Percentiles rank a stretch among this genome's conserved stretches.
These are phyloP conservation scores for Falco cherrug DNA, from an alignment of 2,797 vertebrate species.

Conservation along the genomic window DNA sequence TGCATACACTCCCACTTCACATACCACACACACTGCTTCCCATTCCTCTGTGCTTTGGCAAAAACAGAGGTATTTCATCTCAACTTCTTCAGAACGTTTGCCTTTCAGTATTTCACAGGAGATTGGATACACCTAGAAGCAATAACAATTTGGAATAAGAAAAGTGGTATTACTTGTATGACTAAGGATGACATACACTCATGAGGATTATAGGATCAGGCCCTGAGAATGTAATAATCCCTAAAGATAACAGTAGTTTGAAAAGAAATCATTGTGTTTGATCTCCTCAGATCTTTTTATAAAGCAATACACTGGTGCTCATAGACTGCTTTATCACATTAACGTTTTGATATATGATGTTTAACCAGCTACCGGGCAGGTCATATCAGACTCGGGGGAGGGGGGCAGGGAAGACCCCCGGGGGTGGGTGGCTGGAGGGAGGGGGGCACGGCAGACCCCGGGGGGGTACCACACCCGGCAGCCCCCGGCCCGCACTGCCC, in stretches of 20 bases:
- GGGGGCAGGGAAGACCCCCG: too few relatives aligned
- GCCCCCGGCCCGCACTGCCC: too few relatives aligned
- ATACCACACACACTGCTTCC: neutral
- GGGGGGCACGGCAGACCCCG: too few relatives aligned
- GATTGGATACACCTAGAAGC: neutral
- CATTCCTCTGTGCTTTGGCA: neutral
- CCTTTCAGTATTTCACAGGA: neutral
- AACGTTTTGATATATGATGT: fast-evolving
- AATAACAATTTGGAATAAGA: neutral
- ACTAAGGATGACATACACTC: neutral
- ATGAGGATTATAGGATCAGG: neutral
- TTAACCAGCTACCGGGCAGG: too few relatives aligned
- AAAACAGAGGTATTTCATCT: neutral
- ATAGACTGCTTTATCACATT: fast-evolving
- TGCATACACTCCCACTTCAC: fast-evolving
- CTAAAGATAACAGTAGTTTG: neutral
- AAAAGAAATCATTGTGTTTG: neutral
- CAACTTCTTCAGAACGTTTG: neutral
- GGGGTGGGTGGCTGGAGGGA: too few relatives aligned
- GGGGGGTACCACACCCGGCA: too few relatives aligned
- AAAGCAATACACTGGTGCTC: fast-evolving
- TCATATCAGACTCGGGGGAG: too few relatives aligned
- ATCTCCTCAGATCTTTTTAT: neutral
- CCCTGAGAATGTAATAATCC: neutral
- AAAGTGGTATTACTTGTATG: neutral